Conservation (phyloP, 2,113 vertebrate species). For the Lamprotornis superbus region DNA sequence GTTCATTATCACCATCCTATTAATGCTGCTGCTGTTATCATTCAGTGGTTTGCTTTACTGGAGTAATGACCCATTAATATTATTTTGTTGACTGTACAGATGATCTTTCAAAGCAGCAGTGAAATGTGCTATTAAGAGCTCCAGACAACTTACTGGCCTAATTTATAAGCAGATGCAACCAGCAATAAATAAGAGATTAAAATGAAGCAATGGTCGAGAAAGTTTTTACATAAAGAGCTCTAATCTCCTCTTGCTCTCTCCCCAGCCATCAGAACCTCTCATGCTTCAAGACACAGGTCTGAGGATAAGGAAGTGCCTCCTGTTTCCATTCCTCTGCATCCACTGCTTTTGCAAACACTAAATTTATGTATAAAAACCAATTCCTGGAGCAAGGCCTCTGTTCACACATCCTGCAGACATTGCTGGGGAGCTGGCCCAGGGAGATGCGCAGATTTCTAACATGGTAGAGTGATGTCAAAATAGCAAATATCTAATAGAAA, state of each 20-base stretch:
- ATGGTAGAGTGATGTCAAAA: constrained; percentile 3
- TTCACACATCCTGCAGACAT: background rate
- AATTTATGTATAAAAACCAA: background rate
- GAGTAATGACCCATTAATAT: constrained; percentile 55
- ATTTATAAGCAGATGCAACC: constrained; percentile 48
- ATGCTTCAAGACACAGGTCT: background rate
- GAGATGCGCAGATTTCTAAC: background rate
- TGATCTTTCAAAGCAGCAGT: constrained; percentile 53
- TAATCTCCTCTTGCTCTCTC: background rate
- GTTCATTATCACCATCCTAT: background rate
- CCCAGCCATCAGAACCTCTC: background rate
- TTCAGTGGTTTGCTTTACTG: background rate
- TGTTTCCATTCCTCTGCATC: background rate
- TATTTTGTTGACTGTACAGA: constrained; percentile 50
- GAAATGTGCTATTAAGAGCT: constrained; percentile 44
- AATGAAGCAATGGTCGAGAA: background rate
- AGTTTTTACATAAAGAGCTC: constrained; percentile 7
- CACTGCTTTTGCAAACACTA: background rate
- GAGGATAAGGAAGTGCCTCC: background rate
- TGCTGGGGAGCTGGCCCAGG: background rate
- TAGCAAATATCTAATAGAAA: background rate
- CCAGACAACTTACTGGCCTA: constrained; percentile 29
- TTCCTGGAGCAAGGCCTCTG: background rate
- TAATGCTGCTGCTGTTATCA: background rate
- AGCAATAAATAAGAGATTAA: constrained; percentile 45